A percentile compares a stretch with the other conserved stretches of the same genome.
Conservation (phyloP, 2,888 invertebrate species). For the Sympetrum striolatum region DNA sequence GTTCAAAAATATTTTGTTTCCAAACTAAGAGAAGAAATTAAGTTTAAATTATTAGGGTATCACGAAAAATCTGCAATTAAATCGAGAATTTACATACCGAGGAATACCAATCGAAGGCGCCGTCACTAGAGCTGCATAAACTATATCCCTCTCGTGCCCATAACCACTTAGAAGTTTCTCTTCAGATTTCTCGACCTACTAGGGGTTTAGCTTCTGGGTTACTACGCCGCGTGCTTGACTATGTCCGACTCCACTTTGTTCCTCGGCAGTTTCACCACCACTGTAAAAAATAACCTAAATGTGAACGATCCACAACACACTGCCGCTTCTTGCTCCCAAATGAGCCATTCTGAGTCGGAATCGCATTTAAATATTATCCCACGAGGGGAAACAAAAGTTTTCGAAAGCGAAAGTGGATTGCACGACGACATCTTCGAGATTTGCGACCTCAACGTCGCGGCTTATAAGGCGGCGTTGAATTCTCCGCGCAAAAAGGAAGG, state of each 20-base stretch:
- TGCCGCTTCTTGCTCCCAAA: neutral
- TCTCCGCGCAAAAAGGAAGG: neutral
- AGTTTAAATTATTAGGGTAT: too few species aligned
- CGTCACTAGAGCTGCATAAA: neutral
- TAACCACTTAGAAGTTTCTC: constrained; percentile 15
- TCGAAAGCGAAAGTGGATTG: neutral
- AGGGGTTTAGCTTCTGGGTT: constrained; percentile 9
- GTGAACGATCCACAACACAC: neutral
- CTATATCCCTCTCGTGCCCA: neutral
- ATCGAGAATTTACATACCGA: too few species aligned
- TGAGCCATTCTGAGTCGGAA: neutral
- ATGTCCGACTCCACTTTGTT: neutral
- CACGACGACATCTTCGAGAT: neutral
- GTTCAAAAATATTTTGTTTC: too few species aligned
- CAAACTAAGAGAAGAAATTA: too few species aligned
- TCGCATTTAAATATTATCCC: neutral
- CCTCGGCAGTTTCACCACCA: neutral
- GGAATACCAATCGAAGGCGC: neutral
- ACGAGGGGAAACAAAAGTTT: neutral
- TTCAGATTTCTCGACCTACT: constrained; percentile 29
- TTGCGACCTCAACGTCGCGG: neutral
- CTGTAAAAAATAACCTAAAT: neutral
- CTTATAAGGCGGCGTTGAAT: neutral
- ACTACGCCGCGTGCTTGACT: neutral
- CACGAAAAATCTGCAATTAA: too few species aligned